Evolutionary conservation across 2,888 invertebrate species (phyloP), one percentile per base, ranked within the genome.

Genomic region (Periphyllus acericola): DNA sequence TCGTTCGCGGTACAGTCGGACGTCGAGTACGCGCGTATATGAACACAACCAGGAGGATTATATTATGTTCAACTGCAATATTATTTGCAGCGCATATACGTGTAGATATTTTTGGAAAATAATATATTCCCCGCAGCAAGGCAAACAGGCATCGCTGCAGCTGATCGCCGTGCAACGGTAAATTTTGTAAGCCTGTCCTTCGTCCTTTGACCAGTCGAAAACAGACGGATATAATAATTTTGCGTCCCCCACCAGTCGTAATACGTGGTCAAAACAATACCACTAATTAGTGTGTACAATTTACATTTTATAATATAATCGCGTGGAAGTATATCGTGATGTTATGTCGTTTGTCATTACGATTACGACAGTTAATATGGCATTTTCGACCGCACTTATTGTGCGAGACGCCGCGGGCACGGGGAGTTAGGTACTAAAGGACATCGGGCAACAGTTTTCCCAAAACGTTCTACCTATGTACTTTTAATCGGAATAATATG

Each of bases 401-500:
- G 72, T 72, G 17, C 17, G 32, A 46, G 21, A 34, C 9, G 40
- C 82, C 71, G 71, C n/a, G 19, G n/a, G 83, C 83, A 29, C 17
- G 2, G 17, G 79, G 32, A 25, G 36, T 46, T 25, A 9, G 9
- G 19, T 4, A 9, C 60, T 11, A 36, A n/a, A n/a, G 66, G 36
- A 21, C 83, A 75, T 68, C n/a, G 68, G 68, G 78, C 85, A 34
- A 66, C n/a, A 8, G 52, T 78, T 78, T 85, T 78, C 46, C 40
- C 17, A 66, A 84, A 84, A 76, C 25, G 29, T 46, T 46, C 76
- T 66, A 84, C 66, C 76, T 66, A 84, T 40, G 66, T 19, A 55
- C 66, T 76, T 76, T 76, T 76, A 84, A 84, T 84, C 68, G 66
- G 14, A 76, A 84, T 66, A 84, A 66, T 84, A 46, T 14, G 55